Percentiles rank a stretch among this genome's conserved stretches.
Conservation (phyloP, 1,140 invertebrate genomes). For the Ostrea denselamellosa region DNA sequence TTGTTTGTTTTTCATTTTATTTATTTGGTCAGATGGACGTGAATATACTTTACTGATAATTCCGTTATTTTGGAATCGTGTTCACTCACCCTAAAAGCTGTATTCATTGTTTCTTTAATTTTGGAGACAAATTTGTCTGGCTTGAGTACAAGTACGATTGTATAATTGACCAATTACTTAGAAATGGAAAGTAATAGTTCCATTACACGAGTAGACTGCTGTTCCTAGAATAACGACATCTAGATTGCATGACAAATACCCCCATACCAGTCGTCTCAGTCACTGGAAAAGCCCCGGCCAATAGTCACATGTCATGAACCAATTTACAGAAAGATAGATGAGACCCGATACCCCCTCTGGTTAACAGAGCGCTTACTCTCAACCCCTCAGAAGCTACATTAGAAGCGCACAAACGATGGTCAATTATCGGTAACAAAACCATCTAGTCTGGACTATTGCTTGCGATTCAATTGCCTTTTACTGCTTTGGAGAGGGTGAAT, state of each 20-base stretch:
- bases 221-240: neutral
- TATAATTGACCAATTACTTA: neutral
- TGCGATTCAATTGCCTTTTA: neutral
- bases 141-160: no score
- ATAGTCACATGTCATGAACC: slow-evolving; percentile 14
- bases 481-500: neutral
- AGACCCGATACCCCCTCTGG: slow-evolving; percentile 1
- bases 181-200: neutral
- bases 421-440: neutral
- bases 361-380: neutral
- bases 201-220: neutral
- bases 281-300: neutral
- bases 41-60: no score
- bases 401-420: neutral
- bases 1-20: no score
- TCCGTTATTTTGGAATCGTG: no score
- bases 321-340: slow-evolving; percentile 9
- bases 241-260: neutral
- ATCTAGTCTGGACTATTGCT: neutral
- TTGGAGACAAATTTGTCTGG: no score
- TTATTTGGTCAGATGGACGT: no score
- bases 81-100: no score
- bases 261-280: neutral
- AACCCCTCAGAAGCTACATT: neutral
- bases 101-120: no score